Evolutionary conservation across 1,140 invertebrate genomes (phyloP).

Genomic region (Vanessa tameamea): DNA sequence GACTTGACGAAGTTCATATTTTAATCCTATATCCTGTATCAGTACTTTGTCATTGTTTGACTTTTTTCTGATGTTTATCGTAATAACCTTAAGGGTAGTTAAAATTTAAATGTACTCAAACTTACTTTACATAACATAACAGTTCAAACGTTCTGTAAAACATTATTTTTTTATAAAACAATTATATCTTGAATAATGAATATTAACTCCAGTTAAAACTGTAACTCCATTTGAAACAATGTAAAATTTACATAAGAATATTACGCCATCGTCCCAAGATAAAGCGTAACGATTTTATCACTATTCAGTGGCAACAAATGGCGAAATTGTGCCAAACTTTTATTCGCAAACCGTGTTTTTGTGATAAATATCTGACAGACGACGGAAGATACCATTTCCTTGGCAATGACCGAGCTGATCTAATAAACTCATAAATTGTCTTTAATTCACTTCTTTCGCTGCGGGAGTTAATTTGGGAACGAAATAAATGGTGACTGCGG

Average conservation of each 20-base stretch:
- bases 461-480: conserved; percentile 22
- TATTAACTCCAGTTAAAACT: background rate
- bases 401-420: conserved; percentile 39
- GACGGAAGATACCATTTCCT: conserved; percentile 32
- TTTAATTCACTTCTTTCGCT: conserved; percentile 24
- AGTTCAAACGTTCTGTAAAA: too few relatives aligned
- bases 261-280: conserved; percentile 22
- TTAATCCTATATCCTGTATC: too few relatives aligned
- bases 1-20: too few relatives aligned
- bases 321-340: conserved; percentile 30
- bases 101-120: too few relatives aligned
- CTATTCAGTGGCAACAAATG: conserved; percentile 21
- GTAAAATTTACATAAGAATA: conserved; percentile 19
- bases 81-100: too few relatives aligned
- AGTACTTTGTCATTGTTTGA: too few relatives aligned
- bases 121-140: too few relatives aligned
- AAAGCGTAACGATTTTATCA: conserved; percentile 18
- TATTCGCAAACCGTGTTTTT: conserved; percentile 19
- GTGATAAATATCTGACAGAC: conserved; percentile 19
- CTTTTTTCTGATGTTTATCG: too few relatives aligned
- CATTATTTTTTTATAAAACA: too few relatives aligned
- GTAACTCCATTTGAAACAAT: background rate
- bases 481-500: conserved; percentile 1
- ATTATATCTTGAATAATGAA: too few relatives aligned
- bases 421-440: conserved; percentile 34